Conservation (phyloP, 2,113 vertebrate species). For the Antennarius striatus region DNA sequence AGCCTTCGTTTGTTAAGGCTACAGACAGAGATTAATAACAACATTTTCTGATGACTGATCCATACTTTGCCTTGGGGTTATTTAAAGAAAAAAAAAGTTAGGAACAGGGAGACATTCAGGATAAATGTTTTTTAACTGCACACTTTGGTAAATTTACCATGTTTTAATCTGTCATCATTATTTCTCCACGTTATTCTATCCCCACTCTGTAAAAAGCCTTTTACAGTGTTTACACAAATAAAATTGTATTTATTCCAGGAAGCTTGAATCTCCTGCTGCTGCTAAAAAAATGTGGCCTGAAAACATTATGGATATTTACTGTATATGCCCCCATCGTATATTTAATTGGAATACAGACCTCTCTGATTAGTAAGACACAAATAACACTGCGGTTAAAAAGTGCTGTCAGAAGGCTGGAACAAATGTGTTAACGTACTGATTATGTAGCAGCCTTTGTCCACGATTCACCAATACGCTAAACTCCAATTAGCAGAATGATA, state of each 20-base stretch:
- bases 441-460: slow-evolving; percentile 47
- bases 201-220: slow-evolving; percentile 23
- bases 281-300: slow-evolving; percentile 46
- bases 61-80: slow-evolving; percentile 36
- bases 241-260: slow-evolving; percentile 65
- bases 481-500: slow-evolving; percentile 73
- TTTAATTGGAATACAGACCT: slow-evolving; percentile 42
- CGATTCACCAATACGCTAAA: slow-evolving; percentile 60
- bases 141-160: slow-evolving; percentile 7
- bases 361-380: slow-evolving; percentile 49
- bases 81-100: slow-evolving; percentile 27
- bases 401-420: slow-evolving; percentile 36
- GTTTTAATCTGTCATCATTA: slow-evolving; percentile 19
- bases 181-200: slow-evolving; percentile 18
- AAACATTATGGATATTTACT: slow-evolving; percentile 53
- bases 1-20: slow-evolving; percentile 75
- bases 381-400: slow-evolving; percentile 16
- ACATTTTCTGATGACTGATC: slow-evolving; percentile 65
- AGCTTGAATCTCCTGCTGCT: slow-evolving; percentile 34
- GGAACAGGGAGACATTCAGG: slow-evolving; percentile 28
- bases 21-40: slow-evolving; percentile 75
- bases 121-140: slow-evolving; percentile 15
- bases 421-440: slow-evolving; percentile 51
- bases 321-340: slow-evolving; percentile 15
- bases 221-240: slow-evolving; percentile 39